phyloP scores from a whole-genome alignment of 2,113 vertebrate genomes.

The Corynorhinus townsendii region DNA sequence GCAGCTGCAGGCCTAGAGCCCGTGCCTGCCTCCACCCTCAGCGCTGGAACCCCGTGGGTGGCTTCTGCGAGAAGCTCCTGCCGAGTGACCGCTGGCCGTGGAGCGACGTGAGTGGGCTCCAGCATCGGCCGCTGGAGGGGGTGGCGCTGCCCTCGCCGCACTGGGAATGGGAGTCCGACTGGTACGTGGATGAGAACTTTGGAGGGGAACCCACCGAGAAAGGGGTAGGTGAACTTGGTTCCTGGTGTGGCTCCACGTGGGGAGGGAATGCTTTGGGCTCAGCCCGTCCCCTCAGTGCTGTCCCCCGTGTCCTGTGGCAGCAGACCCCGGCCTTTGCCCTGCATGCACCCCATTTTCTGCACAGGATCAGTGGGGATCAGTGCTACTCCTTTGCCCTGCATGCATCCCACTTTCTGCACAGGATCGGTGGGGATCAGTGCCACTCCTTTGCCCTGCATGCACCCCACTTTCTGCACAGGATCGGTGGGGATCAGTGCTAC shows the following conservation, averaged over 20 bases:
- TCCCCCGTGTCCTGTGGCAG: background rate
- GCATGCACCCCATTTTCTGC: background rate
- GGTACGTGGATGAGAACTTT: conserved; percentile 96
- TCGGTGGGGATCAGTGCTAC: rapidly evolving
- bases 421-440: background rate
- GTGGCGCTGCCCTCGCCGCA: conserved; percentile 89
- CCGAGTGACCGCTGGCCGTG: conserved; percentile 98
- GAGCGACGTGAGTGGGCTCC: conserved; percentile 94
- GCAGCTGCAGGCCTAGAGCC: background rate
- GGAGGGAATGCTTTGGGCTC: background rate
- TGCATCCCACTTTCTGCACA: background rate
- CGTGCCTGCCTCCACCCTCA: conserved; percentile 54
- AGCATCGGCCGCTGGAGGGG: conserved; percentile 87
- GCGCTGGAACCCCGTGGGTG: conserved; percentile 97
- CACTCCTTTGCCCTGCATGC: too few species aligned
- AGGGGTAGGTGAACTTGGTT: conserved; percentile 85
- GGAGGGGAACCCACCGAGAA: conserved; percentile 96
- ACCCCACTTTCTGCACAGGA: background rate
- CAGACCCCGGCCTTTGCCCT: background rate
- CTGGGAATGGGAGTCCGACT: conserved; percentile 99
- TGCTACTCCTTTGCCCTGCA: background rate
- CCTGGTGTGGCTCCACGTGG: background rate
- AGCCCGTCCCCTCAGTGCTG: background rate
- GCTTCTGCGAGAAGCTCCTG: conserved; percentile 93
- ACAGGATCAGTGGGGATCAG: rapidly evolving